Evolutionary conservation across 2,888 invertebrate genomes (phyloP), one percentile per base, ranked within the genome.

Genomic region (Polietes domitor): DNA sequence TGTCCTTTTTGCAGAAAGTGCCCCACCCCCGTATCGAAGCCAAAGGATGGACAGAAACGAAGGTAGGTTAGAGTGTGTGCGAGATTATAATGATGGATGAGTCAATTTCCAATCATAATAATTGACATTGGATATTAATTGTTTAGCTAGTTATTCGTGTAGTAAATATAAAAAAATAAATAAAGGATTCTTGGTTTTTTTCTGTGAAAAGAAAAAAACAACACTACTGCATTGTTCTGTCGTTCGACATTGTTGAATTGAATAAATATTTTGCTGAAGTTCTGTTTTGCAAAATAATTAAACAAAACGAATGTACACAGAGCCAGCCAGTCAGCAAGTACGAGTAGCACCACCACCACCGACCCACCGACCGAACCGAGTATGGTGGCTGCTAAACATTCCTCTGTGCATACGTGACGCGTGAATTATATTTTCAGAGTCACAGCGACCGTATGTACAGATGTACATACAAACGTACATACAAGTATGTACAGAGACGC

Each of bases 21-120:
- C 96, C 90, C 96, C 96, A 89, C 97, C 96, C 88, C 96, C 97
- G 87, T 97, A 97, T 93, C 95, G 95, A 92, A 94, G 95, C 91
- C 95, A 95, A 93, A 94, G 94, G 89, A 94, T 94, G 94, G 94
- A 95, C 92, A 95, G 95, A 94, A 94, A 95, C 92, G 96, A 96
- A 95, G 96, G 96, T 96, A 92, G 94, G 94, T 10, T 32, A 32
- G 7, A 7, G 37, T 9, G 1, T 1, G 1, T 3, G 37, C 1
- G 10, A 10, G 37, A 37, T 37, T 7, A 7, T 3, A 37, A 37
- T 10, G 2, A 47, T 55, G 9, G 9, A 63, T 21, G 7, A 28
- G 0, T 55, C 32, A 63, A 24, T 80, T 4, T 3, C 37, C 37
- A 37, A 37, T 37, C 37, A 37, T 10, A 3, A n/a, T 37, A 37